phyloP scores from a whole-genome alignment of 2,888 invertebrate genomes.

The Brenthis hecate region DNA sequence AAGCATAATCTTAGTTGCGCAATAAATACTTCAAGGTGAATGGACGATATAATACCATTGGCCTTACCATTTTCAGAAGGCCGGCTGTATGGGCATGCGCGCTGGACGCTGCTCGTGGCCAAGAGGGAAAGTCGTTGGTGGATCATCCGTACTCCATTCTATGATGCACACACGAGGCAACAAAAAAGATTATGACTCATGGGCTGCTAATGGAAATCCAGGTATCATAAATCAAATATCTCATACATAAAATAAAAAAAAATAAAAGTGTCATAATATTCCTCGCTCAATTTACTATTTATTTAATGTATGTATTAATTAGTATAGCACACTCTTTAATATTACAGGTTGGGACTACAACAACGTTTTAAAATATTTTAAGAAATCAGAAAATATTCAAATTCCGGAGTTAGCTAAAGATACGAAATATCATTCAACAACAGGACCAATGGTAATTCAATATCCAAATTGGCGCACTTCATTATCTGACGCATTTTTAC shows the following conservation, averaged over 20 bases:
- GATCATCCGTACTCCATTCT: constrained; percentile 90
- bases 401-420: constrained; percentile 69
- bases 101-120: constrained; percentile 91
- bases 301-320: too few species aligned
- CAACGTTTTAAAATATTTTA: constrained; percentile 85
- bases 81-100: constrained; percentile 88
- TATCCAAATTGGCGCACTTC: constrained; percentile 81
- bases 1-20: constrained; percentile 20
- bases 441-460: constrained; percentile 84
- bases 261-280: neutral
- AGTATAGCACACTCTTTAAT: constrained; percentile 1
- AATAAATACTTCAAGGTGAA: constrained; percentile 30
- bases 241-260: neutral
- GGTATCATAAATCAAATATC: constrained; percentile 63
- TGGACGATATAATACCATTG: constrained; percentile 21
- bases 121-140: constrained; percentile 91
- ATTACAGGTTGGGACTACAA: constrained; percentile 86
- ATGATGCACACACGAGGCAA: constrained; percentile 93
- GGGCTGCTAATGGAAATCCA: constrained; percentile 89
- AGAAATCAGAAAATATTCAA: constrained; percentile 85
- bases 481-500: constrained; percentile 83
- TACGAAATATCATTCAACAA: constrained; percentile 81
- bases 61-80: constrained; percentile 50
- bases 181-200: constrained; percentile 89
- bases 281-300: neutral